A percentile compares a stretch with the other conserved stretches of the same genome.
Evolutionary conservation across 2,888 invertebrate genomes (phyloP).

Genomic region (Agrenia bidenticulata): DNA sequence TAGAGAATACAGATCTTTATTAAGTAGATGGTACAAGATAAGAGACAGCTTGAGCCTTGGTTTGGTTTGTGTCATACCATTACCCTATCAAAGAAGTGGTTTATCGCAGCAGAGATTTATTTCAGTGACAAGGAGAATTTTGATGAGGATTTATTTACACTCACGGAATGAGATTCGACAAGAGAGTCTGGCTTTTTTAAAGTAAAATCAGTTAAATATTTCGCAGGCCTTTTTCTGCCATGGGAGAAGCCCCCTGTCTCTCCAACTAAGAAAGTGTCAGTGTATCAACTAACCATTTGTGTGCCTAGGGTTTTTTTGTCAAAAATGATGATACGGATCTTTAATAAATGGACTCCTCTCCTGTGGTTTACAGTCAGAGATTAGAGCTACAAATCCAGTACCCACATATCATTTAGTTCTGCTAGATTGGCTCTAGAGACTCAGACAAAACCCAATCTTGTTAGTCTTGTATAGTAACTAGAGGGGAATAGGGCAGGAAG

Average conservation of each 20-base stretch:
- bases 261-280: no score
- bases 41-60: conserved; percentile 19
- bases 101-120: conserved; percentile 12
- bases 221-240: background rate
- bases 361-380: conserved; percentile 18
- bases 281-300: no score
- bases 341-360: conserved; percentile 15
- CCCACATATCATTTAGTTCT: conserved; percentile 16
- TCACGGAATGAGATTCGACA: conserved; percentile 2
- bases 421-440: conserved; percentile 8
- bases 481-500: no score
- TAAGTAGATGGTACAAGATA: no score
- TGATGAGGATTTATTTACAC: conserved; percentile 46
- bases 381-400: conserved; percentile 14
- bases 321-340: conserved; percentile 2
- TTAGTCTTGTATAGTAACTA: no score
- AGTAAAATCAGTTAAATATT: conserved; percentile 8
- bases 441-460: background rate
- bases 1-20: no score
- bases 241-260: no score
- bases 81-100: background rate
- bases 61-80: background rate
- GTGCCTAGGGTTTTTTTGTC: no score
- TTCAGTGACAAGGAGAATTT: conserved; percentile 39
- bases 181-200: background rate